phyloP scores from a whole-genome alignment of 1,140 invertebrate species.

The Charaxes varanes region DNA sequence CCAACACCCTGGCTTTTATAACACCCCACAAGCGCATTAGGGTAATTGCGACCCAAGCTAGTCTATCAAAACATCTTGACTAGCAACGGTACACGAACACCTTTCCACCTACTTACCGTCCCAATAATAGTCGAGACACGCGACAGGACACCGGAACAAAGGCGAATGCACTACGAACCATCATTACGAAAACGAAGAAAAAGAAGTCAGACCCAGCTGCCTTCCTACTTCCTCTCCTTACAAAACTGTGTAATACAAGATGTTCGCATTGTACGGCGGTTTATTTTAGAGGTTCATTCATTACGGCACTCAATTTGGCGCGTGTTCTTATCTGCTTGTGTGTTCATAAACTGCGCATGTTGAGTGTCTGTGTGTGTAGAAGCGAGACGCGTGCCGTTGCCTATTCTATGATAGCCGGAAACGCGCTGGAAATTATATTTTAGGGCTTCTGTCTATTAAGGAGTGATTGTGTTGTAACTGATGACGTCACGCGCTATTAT shows the following conservation, averaged over 20 bases:
- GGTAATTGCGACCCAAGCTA: constrained; percentile 11
- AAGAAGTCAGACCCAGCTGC: constrained; percentile 62
- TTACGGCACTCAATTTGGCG: constrained; percentile 63
- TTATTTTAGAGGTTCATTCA: constrained; percentile 65
- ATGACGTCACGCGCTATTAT: neutral
- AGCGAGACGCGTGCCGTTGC: constrained; percentile 33
- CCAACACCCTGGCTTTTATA: neutral
- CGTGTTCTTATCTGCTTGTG: constrained; percentile 63
- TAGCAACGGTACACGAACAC: constrained; percentile 60
- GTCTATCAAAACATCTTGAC: constrained; percentile 56
- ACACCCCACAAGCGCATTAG: neutral
- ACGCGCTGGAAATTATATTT: constrained; percentile 22
- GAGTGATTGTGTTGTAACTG: no score
- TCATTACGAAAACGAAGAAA: constrained; percentile 62
- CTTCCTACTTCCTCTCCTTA: constrained; percentile 67
- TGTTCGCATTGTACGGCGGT: constrained; percentile 51
- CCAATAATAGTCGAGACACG: constrained; percentile 55
- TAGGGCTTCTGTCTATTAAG: no score
- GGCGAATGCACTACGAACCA: constrained; percentile 63
- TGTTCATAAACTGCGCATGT: constrained; percentile 25
- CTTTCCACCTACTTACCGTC: constrained; percentile 63
- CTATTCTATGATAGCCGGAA: constrained; percentile 31
- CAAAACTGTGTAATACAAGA: constrained; percentile 69
- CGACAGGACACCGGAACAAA: constrained; percentile 64
- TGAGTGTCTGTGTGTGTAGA: constrained; percentile 29